Percentiles rank a stretch among this genome's conserved stretches.
These are phyloP conservation scores for Cistogaster globosa DNA, from an alignment of 2,888 invertebrate genomes.

Conservation along the genomic window DNA sequence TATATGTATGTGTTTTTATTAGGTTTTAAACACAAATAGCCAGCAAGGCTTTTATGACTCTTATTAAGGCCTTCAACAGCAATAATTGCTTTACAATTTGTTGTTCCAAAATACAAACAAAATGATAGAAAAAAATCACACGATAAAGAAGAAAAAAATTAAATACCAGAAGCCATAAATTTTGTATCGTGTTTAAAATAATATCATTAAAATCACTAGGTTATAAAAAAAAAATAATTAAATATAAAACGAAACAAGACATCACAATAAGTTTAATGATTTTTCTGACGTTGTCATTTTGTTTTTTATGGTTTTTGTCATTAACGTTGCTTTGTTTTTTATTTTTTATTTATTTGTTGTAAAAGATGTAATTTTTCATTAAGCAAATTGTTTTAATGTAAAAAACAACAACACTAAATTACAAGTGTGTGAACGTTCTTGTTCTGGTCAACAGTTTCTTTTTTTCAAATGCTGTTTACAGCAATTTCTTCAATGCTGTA, in stretches of 20 bases:
- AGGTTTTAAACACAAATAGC: conserved; percentile 10
- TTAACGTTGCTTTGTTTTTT: conserved; percentile 23
- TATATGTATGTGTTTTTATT: too few species aligned
- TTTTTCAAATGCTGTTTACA: neutral
- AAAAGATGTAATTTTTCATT: conserved; percentile 56
- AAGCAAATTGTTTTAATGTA: conserved; percentile 65
- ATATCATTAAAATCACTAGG: conserved; percentile 73
- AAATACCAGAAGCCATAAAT: conserved; percentile 60
- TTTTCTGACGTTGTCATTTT: conserved; percentile 45
- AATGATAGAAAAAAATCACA: neutral
- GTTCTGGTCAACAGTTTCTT: neutral
- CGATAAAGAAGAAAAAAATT: neutral
- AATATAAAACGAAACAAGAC: conserved; percentile 47
- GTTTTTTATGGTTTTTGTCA: conserved; percentile 38
- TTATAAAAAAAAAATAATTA: conserved; percentile 61
- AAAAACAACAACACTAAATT: conserved; percentile 30
- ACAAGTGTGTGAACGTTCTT: conserved; percentile 53
- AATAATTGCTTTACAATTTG: conserved; percentile 62
- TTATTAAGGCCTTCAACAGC: conserved; percentile 61
- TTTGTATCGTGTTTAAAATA: conserved; percentile 68
- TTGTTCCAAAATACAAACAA: conserved; percentile 18
- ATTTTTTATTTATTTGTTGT: conserved; percentile 23
- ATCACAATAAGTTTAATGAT: conserved; percentile 62
- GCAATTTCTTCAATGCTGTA: conserved; percentile 25
- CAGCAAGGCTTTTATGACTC: conserved; percentile 44